These are phyloP conservation scores for Solea solea DNA, from an alignment of 2,113 vertebrate genomes.

Conservation along the genomic window DNA sequence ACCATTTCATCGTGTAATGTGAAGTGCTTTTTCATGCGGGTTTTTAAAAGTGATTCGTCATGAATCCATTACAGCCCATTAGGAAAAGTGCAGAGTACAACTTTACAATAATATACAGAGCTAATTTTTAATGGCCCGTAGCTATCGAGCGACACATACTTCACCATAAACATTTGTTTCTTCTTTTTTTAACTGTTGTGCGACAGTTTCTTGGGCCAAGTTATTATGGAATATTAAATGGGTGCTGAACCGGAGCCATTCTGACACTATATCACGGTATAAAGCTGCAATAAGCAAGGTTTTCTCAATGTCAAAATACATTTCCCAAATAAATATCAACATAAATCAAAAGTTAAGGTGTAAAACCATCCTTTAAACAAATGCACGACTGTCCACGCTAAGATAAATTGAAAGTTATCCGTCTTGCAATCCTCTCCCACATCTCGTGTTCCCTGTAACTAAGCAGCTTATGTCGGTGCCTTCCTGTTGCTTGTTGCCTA, in stretches of 20 bases:
- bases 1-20: not conserved
- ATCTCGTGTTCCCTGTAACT: too few species aligned
- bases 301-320: not conserved
- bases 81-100: not conserved
- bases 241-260: not conserved
- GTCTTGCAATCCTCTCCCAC: not conserved
- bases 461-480: not conserved
- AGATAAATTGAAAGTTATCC: not conserved
- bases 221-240: constrained; percentile 21
- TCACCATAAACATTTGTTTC: not conserved
- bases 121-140: not conserved
- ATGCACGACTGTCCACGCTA: not conserved
- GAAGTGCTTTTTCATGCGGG: not conserved
- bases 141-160: not conserved
- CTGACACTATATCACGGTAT: constrained; percentile 8
- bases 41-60: not conserved
- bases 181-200: not conserved
- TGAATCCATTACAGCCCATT: not conserved
- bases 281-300: constrained; percentile 19
- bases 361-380: not conserved
- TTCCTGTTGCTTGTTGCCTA: not conserved
- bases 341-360: constrained; percentile 23
- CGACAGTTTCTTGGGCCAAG: not conserved
- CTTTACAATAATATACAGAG: not conserved
- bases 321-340: not conserved